Evolutionary conservation across 2,113 vertebrate genomes (phyloP), one percentile per base, ranked within the genome.

Genomic region (Orthonyx spaldingii): DNA sequence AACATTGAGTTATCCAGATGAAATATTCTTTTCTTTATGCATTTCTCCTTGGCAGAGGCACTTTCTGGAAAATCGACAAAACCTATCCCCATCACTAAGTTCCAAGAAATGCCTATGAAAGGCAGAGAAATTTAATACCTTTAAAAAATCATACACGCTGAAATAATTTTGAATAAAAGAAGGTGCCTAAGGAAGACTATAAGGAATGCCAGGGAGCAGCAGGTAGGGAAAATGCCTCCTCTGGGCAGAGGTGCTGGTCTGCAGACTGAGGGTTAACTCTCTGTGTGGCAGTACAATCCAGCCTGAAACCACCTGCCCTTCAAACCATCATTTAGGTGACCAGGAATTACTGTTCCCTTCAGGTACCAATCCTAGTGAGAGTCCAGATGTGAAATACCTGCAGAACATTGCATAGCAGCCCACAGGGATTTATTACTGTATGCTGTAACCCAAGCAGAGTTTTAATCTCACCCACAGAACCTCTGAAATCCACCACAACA

Each of bases 1-100:
- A 96, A 95, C 64, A 79, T 9, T 86, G 78, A 41, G 63, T 96
- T 91, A 95, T 91, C 72, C 64, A 89, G 79, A 93, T 83, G 63
- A 95, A 94, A 90, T 87, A 92, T 41, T 87, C 55, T 63, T 85
- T 86, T 65, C 60, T 87, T 50, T 86, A 81, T 79, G 60, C 61
- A 35, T 90, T 95, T 93, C 78, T 95, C 68, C 84, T 82, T 87
- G 76, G 71, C 60, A 90, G 65, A 91, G 53, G 60, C 72, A 77
- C 49, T 84, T 96, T 60, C 85, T 80, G 59, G 79, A 86, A 94
- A 78, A 90, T 22, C 35, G 65, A 86, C 77, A 82, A 84, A 84
- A 72, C 42, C 63, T 42, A 77, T 92, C 41, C 35, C 33, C 32
- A 42, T 72, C 16, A 7, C 49, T 71, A 72, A 71, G 30, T 91